Percentiles rank a stretch among this genome's conserved stretches.
These are phyloP conservation scores for Gambusia holbrooki DNA, from an alignment of 2,113 vertebrate genomes.

Conservation along the genomic window DNA sequence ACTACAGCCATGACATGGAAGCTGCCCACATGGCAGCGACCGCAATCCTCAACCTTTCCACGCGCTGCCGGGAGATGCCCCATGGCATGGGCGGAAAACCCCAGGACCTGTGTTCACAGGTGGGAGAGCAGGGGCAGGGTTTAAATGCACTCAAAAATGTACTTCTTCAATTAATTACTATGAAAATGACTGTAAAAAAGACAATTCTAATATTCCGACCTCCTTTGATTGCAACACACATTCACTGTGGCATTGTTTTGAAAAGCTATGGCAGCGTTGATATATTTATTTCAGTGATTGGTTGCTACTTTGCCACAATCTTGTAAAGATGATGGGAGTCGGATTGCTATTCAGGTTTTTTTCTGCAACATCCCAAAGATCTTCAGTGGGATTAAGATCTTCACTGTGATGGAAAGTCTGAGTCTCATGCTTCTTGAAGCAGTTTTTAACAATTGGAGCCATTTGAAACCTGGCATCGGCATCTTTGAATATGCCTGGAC, in stretches of 20 bases:
- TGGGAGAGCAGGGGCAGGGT: slow-evolving; percentile 63
- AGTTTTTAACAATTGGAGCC: not conserved
- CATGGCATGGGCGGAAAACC: slow-evolving; percentile 93
- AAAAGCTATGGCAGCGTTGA: not conserved
- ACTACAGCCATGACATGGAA: slow-evolving; percentile 98
- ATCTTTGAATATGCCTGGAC: too few species aligned
- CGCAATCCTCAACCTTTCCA: slow-evolving; percentile 98
- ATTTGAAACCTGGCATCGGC: not conserved
- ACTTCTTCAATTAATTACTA: too few species aligned
- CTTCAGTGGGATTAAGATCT: not conserved
- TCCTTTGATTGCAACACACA: not conserved
- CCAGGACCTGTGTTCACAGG: slow-evolving; percentile 93
- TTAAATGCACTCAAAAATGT: too few species aligned
- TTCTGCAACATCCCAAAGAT: not conserved
- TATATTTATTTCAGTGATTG: too few species aligned
- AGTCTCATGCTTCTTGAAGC: not conserved
- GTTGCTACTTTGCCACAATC: not conserved
- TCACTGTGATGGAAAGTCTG: not conserved
- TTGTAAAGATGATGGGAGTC: not conserved
- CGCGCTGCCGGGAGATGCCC: slow-evolving; percentile 98
- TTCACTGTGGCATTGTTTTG: not conserved
- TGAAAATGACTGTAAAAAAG: too few species aligned
- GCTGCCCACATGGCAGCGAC: slow-evolving; percentile 98
- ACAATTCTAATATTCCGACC: too few species aligned
- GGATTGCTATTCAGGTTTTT: not conserved